These are phyloP conservation scores for Drosophila macrospina DNA, from an alignment of 2,888 invertebrate genomes.

Conservation along the genomic window DNA sequence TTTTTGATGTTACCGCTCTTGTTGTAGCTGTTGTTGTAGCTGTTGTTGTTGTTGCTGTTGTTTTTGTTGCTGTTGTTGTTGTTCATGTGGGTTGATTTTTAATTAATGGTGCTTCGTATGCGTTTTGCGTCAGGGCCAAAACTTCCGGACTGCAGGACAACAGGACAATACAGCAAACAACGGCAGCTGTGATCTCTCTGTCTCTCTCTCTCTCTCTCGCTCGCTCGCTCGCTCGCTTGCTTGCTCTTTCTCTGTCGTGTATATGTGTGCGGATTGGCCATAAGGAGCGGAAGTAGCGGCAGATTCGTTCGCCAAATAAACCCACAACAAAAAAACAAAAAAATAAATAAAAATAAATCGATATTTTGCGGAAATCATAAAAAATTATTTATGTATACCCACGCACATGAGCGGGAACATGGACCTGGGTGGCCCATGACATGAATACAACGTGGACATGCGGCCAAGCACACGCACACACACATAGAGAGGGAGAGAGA, in stretches of 20 bases:
- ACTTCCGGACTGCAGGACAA: slow-evolving; percentile 49
- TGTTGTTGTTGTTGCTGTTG: slow-evolving; percentile 23
- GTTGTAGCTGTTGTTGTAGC: slow-evolving; percentile 29
- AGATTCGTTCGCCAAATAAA: slow-evolving; percentile 55
- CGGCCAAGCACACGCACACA: slow-evolving; percentile 13
- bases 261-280: slow-evolving; percentile 34
- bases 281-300: slow-evolving; percentile 51
- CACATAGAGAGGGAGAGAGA: too few relatives aligned
- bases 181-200: slow-evolving; percentile 42
- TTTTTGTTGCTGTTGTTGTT: slow-evolving; percentile 31
- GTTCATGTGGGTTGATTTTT: slow-evolving; percentile 70
- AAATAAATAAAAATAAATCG: slow-evolving; percentile 59
- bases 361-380: slow-evolving; percentile 72
- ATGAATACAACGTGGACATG: slow-evolving; percentile 40
- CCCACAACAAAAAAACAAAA: slow-evolving; percentile 20
- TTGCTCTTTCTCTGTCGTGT: neutral
- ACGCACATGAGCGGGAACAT: slow-evolving; percentile 51
- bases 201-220: slow-evolving; percentile 8
- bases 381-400: slow-evolving; percentile 75
- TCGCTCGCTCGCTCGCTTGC: slow-evolving; percentile 3
- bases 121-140: slow-evolving; percentile 68
- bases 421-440: slow-evolving; percentile 46
- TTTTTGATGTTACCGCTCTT: slow-evolving; percentile 61
- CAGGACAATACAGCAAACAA: slow-evolving; percentile 23
- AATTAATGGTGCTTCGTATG: slow-evolving; percentile 78